Percentiles rank a stretch among this genome's conserved stretches.
phyloP scores from a whole-genome alignment of 2,888 invertebrate species.

The Drosophila stalkeri region DNA sequence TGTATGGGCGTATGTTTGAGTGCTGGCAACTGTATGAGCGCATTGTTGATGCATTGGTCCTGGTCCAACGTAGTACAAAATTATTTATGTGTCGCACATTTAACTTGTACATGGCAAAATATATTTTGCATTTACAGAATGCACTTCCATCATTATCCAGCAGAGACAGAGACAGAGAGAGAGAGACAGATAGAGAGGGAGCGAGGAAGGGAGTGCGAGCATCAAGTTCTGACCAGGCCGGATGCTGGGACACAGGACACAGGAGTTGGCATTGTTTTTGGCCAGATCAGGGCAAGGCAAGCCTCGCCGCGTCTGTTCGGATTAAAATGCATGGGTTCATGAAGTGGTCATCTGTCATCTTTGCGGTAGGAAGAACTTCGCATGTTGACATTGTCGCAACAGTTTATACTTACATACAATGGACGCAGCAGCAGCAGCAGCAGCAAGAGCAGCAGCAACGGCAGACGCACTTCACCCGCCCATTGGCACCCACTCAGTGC shows the following conservation, averaged over 20 bases:
- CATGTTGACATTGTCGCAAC: conserved; percentile 80
- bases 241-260: conserved; percentile 42
- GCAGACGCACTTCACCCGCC: conserved; percentile 24
- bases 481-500: conserved; percentile 24
- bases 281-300: conserved; percentile 22
- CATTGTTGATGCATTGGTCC: conserved; percentile 69
- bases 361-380: conserved; percentile 80
- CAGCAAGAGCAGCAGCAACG: conserved; percentile 10
- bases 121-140: conserved; percentile 79
- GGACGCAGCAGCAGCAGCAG: conserved; percentile 21
- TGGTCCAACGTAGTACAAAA: conserved; percentile 53
- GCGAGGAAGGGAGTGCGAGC: neutral
- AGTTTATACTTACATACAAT: conserved; percentile 67
- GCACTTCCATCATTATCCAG: conserved; percentile 78
- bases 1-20: neutral
- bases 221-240: conserved; percentile 39
- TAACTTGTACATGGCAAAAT: conserved; percentile 78
- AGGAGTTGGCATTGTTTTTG: conserved; percentile 54
- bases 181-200: neutral
- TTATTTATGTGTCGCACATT: conserved; percentile 79
- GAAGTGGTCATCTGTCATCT: conserved; percentile 81
- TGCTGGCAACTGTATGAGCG: conserved; percentile 32
- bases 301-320: conserved; percentile 50
- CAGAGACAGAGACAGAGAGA: conserved; percentile 11
- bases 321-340: conserved; percentile 81